Evolutionary conservation across 2,888 invertebrate genomes (phyloP), one percentile per base, ranked within the genome.

Genomic region (Drosophila mayaguana): DNA sequence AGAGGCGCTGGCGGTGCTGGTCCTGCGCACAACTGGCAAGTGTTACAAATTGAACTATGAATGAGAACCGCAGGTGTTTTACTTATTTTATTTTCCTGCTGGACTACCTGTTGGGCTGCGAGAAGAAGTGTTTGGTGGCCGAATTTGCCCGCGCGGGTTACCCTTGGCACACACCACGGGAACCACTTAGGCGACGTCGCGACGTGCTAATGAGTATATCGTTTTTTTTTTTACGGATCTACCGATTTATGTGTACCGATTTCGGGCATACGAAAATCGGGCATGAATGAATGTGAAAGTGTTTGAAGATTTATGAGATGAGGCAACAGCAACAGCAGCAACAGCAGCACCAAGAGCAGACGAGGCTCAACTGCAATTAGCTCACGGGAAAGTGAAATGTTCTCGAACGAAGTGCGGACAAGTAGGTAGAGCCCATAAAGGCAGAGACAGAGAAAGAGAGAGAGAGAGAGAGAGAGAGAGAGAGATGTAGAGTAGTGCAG

Each of bases 291-390:
- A 81, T 83, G 84, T 85, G 84, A 85, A 85, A 85, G 84, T 85
- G 84, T 88, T 85, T 78, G 61, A 74, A 88, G 84, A 85, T 85
- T 85, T 85, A 85, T 85, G 87, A 80, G 65, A 88, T 77, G 84
- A 76, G 75, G 81, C 88, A 80, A 88, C 64, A 72, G 68, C 74
- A 68, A 53, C 43, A 18, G 42, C 42, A 20, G 36, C 34, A 9
- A n/a, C 5, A 22, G 81, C 88, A 80, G 82, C 64, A 74, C 64
- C 74, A 68, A 53, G 5, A 20, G 43, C 43, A 12, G 18, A 3
- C 50, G 50, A 50, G 20, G 66, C 75, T 66, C 65, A 67, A 70
- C 78, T 53, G 81, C 86, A 88, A 86, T 83, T 83, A 88, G 80
- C 82, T 78, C 68, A 66, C 78, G 72, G 72, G 75, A 88, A 85